Conservation (phyloP, 2,113 vertebrate genomes). For the Lepus americanus region DNA sequence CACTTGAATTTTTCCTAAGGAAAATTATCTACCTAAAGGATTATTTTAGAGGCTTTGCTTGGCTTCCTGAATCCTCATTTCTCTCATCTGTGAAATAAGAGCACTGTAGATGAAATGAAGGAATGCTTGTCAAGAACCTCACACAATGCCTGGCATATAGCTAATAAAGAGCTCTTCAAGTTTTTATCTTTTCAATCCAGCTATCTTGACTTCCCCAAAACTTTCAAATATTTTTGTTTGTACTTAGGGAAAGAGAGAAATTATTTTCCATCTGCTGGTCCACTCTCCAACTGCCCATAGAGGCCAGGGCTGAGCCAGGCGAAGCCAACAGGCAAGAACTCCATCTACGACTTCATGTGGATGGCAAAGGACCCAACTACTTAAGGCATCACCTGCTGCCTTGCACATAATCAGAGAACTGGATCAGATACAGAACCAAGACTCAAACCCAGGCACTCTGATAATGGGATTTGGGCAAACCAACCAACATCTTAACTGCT, state of each 20-base stretch:
- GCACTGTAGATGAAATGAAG: background rate
- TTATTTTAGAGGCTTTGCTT: constrained; percentile 3
- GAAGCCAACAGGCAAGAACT: too few species aligned
- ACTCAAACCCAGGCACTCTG: too few species aligned
- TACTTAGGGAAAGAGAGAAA: too few species aligned
- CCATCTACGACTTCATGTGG: too few species aligned
- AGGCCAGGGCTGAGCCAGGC: too few species aligned
- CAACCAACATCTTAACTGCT: background rate
- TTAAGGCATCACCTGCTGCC: too few species aligned
- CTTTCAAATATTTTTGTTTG: background rate
- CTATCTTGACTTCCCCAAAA: background rate
- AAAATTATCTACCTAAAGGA: background rate
- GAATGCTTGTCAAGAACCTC: background rate
- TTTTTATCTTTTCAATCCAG: background rate
- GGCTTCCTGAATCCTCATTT: background rate
- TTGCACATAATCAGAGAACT: too few species aligned
- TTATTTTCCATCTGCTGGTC: too few species aligned
- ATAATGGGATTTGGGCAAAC: too few species aligned
- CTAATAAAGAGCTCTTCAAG: background rate
- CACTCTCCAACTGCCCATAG: too few species aligned
- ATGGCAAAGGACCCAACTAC: too few species aligned
- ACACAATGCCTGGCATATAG: background rate
- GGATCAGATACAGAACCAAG: too few species aligned
- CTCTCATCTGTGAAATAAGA: background rate
- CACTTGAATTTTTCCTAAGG: background rate